Evolutionary conservation across 2,888 invertebrate species (phyloP), one percentile per base, ranked within the genome.

Genomic region (Limnephilus lunatus): DNA sequence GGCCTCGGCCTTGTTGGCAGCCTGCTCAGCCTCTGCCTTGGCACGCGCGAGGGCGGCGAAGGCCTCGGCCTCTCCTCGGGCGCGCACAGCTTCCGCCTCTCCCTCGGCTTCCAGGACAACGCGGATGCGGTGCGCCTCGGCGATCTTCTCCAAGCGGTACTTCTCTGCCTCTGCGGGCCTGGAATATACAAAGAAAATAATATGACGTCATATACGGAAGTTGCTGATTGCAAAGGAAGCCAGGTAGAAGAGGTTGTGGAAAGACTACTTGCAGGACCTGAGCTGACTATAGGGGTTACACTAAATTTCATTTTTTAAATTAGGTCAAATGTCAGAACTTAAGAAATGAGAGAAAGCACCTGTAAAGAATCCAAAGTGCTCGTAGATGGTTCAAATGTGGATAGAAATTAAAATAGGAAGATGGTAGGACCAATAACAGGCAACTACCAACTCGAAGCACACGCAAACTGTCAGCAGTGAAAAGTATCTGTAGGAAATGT

Each of bases 81-180:
- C 97, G 94, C 95, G 95, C 93, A 97, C 97, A 31, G 99, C 98
- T 96, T 99, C 99, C 0, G 99, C 98, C 95, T 99, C 99, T 0
- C 99, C 99, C 95, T 99, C 98, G 0, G 99, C 99, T 95, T 99
- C 99, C 94, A 99, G 97, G n/a, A 99, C 97, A 11, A 98, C 97
- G 94, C 98, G 97, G 94, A 98, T 96, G 95, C 97, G 97, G 95
- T 99, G 98, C 11, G 99, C 99, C 95, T 99, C 99, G 0, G 99
- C 99, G 93, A 99, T 95, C 95, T 99, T 99, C 95, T 99, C 99
- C 94, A 99, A 95, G 94, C 97, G 97, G 95, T 96, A 98, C 94
- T 99, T 99, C 95, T 99, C 99, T 7, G 99, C 99, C 95, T 99
- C 99, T 0, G 99, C 99, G 11, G 99, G 99, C 95, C 99, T 96